These are phyloP conservation scores for Cyclophora albipunctata DNA, from an alignment of 2,888 invertebrate species.

Conservation along the genomic window DNA sequence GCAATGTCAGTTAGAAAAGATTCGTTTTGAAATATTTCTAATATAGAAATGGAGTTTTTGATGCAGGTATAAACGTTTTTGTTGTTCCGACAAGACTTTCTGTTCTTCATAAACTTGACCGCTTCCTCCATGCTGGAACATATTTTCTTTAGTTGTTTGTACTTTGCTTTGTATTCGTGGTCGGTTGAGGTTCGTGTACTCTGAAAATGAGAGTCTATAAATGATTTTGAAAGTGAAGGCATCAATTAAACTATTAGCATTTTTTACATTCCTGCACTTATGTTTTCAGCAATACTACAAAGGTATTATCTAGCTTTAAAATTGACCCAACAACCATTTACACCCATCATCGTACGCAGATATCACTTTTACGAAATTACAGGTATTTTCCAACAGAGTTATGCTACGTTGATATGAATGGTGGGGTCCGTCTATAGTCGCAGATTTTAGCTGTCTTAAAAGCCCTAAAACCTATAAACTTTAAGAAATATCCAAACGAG, in stretches of 20 bases:
- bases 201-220: constrained; percentile 35
- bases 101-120: constrained; percentile 50
- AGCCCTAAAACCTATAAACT: too few species aligned
- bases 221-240: background rate
- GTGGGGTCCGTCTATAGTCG: too few species aligned
- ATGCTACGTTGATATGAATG: too few species aligned
- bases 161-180: constrained; percentile 59
- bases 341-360: too few species aligned
- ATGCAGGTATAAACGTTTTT: constrained; percentile 59
- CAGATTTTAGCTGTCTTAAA: too few species aligned
- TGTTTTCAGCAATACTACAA: too few species aligned
- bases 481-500: too few species aligned
- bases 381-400: too few species aligned
- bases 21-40: constrained; percentile 77
- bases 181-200: constrained; percentile 43
- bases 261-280: background rate
- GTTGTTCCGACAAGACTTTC: constrained; percentile 33
- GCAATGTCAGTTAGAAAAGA: constrained; percentile 63
- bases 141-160: constrained; percentile 48
- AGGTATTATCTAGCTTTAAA: too few species aligned
- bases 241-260: background rate
- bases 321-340: too few species aligned
- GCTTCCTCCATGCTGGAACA: constrained; percentile 53
- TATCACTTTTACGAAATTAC: too few species aligned
- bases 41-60: constrained; percentile 68